Evolutionary conservation across 2,797 vertebrate species (phyloP).

Genomic region (Myoxocephalus aenaeus): DNA sequence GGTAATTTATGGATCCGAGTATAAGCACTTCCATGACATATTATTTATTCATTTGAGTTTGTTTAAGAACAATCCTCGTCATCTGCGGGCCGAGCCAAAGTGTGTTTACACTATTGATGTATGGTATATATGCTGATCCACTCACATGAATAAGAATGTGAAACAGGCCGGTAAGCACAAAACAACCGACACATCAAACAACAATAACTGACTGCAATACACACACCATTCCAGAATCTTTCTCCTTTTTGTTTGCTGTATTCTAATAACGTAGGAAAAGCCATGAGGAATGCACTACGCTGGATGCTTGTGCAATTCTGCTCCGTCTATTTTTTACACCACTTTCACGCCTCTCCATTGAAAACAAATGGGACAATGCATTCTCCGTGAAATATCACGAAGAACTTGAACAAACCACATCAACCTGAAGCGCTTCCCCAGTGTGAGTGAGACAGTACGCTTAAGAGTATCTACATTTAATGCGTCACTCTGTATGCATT

Average conservation of each 20-base stretch:
- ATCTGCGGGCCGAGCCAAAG: constrained; percentile 59
- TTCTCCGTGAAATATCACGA: constrained; percentile 32
- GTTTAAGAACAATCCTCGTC: constrained; percentile 74
- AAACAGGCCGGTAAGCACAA: constrained; percentile 47
- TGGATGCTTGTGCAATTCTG: constrained; percentile 13
- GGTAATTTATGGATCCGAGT: constrained; percentile 75
- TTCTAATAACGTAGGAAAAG: constrained; percentile 23
- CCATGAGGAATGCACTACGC: neutral
- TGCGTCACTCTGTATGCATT: constrained; percentile 76
- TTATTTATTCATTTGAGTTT: constrained; percentile 81
- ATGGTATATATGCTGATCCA: constrained; percentile 72
- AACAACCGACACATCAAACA: constrained; percentile 60
- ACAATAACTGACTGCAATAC: constrained; percentile 45
- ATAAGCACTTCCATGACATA: constrained; percentile 64
- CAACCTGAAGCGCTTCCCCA: constrained; percentile 25
- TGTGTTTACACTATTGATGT: constrained; percentile 80
- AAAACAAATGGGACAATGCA: constrained; percentile 31
- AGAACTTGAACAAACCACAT: constrained; percentile 19
- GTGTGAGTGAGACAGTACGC: constrained; percentile 29
- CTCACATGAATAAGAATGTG: constrained; percentile 70
- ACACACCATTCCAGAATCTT: constrained; percentile 7
- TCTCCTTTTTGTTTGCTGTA: constrained; percentile 43
- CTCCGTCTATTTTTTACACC: neutral
- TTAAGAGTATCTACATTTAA: constrained; percentile 70
- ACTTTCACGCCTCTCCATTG: constrained; percentile 4